Percentiles rank a stretch among this genome's conserved stretches.
These are phyloP conservation scores for Coilia nasus DNA, from an alignment of 2,797 vertebrate species.

Conservation along the genomic window DNA sequence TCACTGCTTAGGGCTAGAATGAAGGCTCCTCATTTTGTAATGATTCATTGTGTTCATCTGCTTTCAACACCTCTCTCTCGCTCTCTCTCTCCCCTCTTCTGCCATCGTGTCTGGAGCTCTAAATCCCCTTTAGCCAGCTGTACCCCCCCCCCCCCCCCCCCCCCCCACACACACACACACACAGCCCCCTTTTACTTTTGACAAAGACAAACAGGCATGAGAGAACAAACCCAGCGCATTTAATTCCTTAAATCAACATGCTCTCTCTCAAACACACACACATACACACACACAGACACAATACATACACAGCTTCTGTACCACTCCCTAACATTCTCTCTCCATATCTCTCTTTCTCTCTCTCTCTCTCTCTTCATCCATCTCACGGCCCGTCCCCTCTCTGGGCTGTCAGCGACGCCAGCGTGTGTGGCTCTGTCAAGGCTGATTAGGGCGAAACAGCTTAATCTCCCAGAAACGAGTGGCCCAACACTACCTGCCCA, in stretches of 20 bases:
- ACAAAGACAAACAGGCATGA: constrained; percentile 26
- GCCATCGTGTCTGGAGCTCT: no score
- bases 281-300: neutral
- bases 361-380: neutral
- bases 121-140: no score
- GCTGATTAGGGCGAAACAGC: constrained; percentile 39
- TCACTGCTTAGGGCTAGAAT: neutral
- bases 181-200: constrained; percentile 1
- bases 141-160: no score
- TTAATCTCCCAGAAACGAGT: constrained; percentile 33
- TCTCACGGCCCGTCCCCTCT: neutral
- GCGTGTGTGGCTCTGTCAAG: neutral
- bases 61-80: neutral
- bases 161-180: neutral
- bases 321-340: neutral
- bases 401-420: neutral
- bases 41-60: constrained; percentile 18
- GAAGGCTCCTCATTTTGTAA: neutral
- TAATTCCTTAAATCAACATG: constrained; percentile 39
- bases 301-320: neutral
- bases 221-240: constrained; percentile 24
- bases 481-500: constrained; percentile 37
- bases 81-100: no score
- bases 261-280: neutral
- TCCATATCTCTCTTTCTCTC: neutral